Percentiles rank a stretch among this genome's conserved stretches.
These are phyloP conservation scores for Vanessa atalanta DNA, from an alignment of 1,140 invertebrate genomes.

Conservation along the genomic window DNA sequence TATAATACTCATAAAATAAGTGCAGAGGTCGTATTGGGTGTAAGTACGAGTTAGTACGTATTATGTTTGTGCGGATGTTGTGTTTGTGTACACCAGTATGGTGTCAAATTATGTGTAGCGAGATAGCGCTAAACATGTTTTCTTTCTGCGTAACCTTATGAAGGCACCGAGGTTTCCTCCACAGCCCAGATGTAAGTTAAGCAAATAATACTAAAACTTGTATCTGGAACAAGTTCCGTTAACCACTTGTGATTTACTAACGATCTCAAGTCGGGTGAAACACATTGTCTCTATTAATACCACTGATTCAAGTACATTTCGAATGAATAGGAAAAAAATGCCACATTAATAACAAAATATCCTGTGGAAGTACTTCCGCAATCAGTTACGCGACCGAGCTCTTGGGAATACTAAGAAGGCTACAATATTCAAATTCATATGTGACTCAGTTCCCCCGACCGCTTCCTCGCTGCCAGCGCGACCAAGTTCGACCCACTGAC, in stretches of 20 bases:
- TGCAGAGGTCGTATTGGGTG: too few species aligned
- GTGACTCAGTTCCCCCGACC: conserved; percentile 56
- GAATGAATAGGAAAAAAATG: conserved; percentile 1
- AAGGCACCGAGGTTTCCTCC: conserved; percentile 33
- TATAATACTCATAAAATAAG: too few species aligned
- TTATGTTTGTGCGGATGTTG: too few species aligned
- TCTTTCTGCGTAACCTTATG: conserved; percentile 36
- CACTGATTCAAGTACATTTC: too few species aligned
- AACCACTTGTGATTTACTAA: conserved; percentile 29
- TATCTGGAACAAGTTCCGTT: conserved; percentile 32
- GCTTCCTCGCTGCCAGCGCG: conserved; percentile 28
- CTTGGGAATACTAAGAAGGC: conserved; percentile 59
- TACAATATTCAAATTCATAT: conserved; percentile 46
- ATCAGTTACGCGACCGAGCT: conserved; percentile 24
- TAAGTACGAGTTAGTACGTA: too few species aligned
- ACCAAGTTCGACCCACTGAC: conserved; percentile 41
- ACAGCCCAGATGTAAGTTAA: conserved; percentile 44
- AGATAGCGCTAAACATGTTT: conserved; percentile 30
- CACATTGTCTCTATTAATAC: too few species aligned
- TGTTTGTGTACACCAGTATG: too few species aligned
- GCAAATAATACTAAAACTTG: conserved; percentile 40
- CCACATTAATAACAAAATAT: conserved; percentile 25
- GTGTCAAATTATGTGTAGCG: neutral
- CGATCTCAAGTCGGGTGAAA: too few species aligned
- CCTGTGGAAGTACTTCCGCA: conserved; percentile 36